Base-by-base conservation (phyloP, 2,113 vertebrate genomes). In the Callorhinus ursinus region DNA sequence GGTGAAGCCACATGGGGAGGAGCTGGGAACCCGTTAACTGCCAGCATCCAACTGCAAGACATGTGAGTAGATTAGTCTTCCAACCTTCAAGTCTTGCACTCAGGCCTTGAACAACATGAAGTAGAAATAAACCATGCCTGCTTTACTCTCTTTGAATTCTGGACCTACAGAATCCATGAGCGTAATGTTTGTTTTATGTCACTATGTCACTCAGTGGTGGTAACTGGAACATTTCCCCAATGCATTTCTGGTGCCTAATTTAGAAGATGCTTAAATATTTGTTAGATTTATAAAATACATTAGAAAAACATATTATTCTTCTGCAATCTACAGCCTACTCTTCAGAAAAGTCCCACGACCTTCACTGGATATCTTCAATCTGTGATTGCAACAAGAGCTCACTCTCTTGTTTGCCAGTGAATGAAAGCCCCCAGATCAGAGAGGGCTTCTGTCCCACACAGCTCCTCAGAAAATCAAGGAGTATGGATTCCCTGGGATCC, bases 401-500 rank as follows among this genome's bases (percentile, higher is more conserved):
- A 13, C 53, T 81, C 76, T 85, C 74, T 53, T 4, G 14, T 53
- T 81, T 77, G 33, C 33, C 46, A 63, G 14, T 5, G 67, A 93
- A 36, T 7, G 18, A 86, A 92, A 88, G 33, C 26, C 13, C 31
- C 51, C 81, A 59, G 22, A 21, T 90, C 69, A 46, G 49, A 91
- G 28, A 61, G 42, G 36, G n/a, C 72, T 79, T 42, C 57, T 53
- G 31, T 49, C 36, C 51, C 16, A 42, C 42, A 81, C 57, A 79
- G 63, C 33, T 85, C 82, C 89, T 95, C 85, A 85, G 88, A 97
- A 83, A 93, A 85, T 55, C 63, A 49, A 81, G 19, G 24, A 71
- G 72, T 85, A 26, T 49, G 19, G 82, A 80, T 53, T 67, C 24
- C 46, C 85, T 51, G 61, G 71, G 59, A 89, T 69, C 90, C 59